Evolutionary conservation across 2,113 vertebrate genomes (phyloP).

Genomic region (Myrmecobius fasciatus): DNA sequence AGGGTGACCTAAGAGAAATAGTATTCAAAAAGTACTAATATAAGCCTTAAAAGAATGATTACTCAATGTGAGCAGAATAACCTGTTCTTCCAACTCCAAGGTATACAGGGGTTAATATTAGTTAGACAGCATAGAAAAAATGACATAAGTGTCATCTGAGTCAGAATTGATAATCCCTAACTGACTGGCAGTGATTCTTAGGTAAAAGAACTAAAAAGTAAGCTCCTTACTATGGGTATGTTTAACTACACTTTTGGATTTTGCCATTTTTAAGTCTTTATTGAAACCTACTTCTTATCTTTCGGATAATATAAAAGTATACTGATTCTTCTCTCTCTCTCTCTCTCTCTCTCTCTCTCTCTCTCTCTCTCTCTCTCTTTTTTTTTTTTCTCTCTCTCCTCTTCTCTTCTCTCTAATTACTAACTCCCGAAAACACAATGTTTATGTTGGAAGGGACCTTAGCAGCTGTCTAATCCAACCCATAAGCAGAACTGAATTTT

Average conservation of each 20-base stretch:
- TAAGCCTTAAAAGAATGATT: constrained; percentile 8
- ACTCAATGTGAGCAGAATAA: constrained; percentile 11
- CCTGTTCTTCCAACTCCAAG: neutral
- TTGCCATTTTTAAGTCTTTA: neutral
- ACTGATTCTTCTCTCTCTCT: neutral
- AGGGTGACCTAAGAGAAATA: neutral
- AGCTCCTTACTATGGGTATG: neutral
- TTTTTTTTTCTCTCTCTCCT: neutral
- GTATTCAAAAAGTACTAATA: neutral
- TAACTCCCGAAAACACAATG: neutral
- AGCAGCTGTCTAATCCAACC: neutral
- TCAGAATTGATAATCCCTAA: neutral
- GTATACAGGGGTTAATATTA: neutral
- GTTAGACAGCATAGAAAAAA: neutral
- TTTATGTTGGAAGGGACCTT: neutral
- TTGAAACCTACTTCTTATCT: neutral
- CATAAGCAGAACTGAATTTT: neutral
- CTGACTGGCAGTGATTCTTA: neutral
- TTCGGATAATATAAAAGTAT: neutral
- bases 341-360: neutral
- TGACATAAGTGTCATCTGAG: neutral
- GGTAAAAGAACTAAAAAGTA: neutral
- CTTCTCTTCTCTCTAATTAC: neutral
- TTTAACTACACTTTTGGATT: neutral
- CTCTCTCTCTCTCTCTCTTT: neutral